Percentiles rank a stretch among this genome's conserved stretches.
Evolutionary conservation across 1,140 invertebrate species (phyloP).

Genomic region (Drosophila albomicans): DNA sequence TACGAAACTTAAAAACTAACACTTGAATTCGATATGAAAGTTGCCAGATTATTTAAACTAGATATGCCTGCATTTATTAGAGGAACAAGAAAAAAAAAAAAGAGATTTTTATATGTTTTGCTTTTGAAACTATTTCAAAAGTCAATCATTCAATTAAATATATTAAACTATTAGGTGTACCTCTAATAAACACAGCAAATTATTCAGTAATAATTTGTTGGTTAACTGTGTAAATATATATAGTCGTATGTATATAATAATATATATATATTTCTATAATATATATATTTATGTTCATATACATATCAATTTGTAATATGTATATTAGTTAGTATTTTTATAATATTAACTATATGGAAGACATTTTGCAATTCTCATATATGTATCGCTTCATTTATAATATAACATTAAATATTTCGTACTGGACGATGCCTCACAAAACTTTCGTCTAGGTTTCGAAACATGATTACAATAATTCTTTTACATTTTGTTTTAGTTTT

Average conservation of each 20-base stretch:
- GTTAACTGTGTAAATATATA: constrained; percentile 51
- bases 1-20: constrained; percentile 34
- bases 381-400: constrained; percentile 54
- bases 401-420: constrained; percentile 26
- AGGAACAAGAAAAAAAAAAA: not conserved
- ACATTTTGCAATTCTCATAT: constrained; percentile 80
- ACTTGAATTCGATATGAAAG: constrained; percentile 26
- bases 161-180: not conserved
- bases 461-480: constrained; percentile 40
- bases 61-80: constrained; percentile 11
- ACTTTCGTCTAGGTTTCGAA: constrained; percentile 29
- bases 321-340: constrained; percentile 57
- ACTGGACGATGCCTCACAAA: constrained; percentile 24
- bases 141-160: not conserved
- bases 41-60: constrained; percentile 42
- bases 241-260: constrained; percentile 21
- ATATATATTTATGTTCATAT: constrained; percentile 49
- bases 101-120: not conserved
- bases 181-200: constrained; percentile 20
- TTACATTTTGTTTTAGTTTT: not conserved
- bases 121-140: constrained; percentile 2
- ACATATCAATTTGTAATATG: constrained; percentile 50
- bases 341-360: constrained; percentile 83
- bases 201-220: constrained; percentile 30
- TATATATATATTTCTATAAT: constrained; percentile 34